Conservation (phyloP, 2,797 vertebrate species). For the Decapterus maruadsi region DNA sequence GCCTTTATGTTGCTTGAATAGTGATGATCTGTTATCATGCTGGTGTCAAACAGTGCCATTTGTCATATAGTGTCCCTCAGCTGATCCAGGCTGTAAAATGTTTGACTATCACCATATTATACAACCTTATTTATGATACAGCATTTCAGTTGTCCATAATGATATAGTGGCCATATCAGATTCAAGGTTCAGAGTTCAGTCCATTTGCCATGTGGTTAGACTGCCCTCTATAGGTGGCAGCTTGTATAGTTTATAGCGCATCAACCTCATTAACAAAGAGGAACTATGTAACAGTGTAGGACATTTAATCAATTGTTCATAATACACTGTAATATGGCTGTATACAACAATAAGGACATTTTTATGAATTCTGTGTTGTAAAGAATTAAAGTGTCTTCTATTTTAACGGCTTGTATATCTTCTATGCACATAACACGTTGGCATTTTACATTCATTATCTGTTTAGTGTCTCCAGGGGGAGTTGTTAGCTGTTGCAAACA, state of each 20-base stretch:
- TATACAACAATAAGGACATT: neutral
- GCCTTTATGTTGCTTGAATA: slow-evolving; percentile 73
- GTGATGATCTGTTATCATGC: slow-evolving; percentile 76
- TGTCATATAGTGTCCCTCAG: slow-evolving; percentile 67
- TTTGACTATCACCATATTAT: slow-evolving; percentile 68
- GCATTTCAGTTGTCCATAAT: slow-evolving; percentile 62
- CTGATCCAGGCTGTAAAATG: slow-evolving; percentile 51
- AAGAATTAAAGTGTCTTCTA: neutral
- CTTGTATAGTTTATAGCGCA: slow-evolving; percentile 6
- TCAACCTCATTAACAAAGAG: slow-evolving; percentile 5
- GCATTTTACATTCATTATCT: neutral
- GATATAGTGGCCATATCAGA: slow-evolving; percentile 59
- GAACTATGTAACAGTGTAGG: neutral
- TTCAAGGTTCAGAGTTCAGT: slow-evolving; percentile 63
- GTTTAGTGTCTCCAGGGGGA: neutral
- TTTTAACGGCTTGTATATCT: too few relatives aligned
- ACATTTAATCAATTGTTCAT: neutral
- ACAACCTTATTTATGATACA: slow-evolving; percentile 67
- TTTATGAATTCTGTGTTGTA: neutral
- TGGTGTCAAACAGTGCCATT: slow-evolving; percentile 69
- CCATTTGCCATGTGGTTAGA: slow-evolving; percentile 61
- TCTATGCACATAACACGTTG: neutral
- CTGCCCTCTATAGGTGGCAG: slow-evolving; percentile 75
- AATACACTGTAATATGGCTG: neutral
- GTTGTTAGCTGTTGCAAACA: neutral